Conservation (phyloP, 2,888 invertebrate species). For the Archips xylosteana region DNA sequence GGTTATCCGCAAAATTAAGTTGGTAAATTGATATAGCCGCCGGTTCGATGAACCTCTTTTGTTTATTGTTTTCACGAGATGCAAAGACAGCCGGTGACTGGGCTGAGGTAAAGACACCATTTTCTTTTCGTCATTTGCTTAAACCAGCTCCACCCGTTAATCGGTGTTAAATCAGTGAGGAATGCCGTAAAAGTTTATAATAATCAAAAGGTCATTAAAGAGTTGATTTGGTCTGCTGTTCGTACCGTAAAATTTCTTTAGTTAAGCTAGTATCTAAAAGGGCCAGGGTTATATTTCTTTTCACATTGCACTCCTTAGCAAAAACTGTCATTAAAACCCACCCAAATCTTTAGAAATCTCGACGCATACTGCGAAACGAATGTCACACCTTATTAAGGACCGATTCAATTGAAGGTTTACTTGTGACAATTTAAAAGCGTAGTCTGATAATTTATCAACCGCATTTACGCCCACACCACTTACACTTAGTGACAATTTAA, state of each 20-base stretch:
- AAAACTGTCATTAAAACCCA: slow-evolving; percentile 20
- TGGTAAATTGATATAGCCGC: slow-evolving; percentile 12
- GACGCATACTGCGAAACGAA: slow-evolving; percentile 20
- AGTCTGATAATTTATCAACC: slow-evolving; percentile 35
- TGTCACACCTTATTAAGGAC: slow-evolving; percentile 36
- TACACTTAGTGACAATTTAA: slow-evolving; percentile 33
- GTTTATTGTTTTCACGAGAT: slow-evolving; percentile 1
- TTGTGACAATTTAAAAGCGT: slow-evolving; percentile 35
- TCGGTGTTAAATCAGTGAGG: not conserved
- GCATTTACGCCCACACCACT: slow-evolving; percentile 30
- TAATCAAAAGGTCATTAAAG: slow-evolving; percentile 7
- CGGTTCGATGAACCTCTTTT: slow-evolving; percentile 3
- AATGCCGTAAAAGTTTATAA: slow-evolving; percentile 7
- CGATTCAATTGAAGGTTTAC: slow-evolving; percentile 37
- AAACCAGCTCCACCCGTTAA: slow-evolving; percentile 1
- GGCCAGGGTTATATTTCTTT: slow-evolving; percentile 27
- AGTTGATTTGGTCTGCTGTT: slow-evolving; percentile 5
- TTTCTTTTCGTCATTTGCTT: not conserved
- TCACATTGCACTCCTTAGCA: not conserved
- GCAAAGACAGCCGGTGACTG: not conserved
- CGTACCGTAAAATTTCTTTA: slow-evolving; percentile 4
- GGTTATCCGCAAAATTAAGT: slow-evolving; percentile 25
- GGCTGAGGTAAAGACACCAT: slow-evolving; percentile 3
- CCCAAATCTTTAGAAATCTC: slow-evolving; percentile 32
- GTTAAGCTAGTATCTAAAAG: not conserved